These are phyloP conservation scores for Maniola jurtina DNA, from an alignment of 1,140 invertebrate species.

Conservation along the genomic window DNA sequence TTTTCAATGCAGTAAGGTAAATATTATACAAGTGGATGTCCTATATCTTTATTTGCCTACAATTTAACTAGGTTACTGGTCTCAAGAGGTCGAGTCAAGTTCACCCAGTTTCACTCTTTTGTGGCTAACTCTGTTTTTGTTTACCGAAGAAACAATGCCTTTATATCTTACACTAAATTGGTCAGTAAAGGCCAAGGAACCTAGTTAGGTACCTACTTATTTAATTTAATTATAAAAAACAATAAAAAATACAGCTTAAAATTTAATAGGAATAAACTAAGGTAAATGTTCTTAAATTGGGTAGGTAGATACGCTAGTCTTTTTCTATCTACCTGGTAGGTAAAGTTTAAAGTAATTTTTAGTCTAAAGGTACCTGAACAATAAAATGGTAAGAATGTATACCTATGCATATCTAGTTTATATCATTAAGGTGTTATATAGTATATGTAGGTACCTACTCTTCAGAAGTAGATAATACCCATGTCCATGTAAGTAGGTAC, in stretches of 20 bases:
- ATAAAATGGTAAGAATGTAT: not conserved
- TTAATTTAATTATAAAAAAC: too few relatives aligned
- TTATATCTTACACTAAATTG: not conserved
- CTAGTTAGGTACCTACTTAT: too few relatives aligned
- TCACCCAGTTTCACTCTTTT: conserved; percentile 44
- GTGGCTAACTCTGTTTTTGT: conserved; percentile 37
- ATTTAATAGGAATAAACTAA: too few relatives aligned
- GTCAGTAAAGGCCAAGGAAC: too few relatives aligned
- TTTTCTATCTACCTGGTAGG: too few relatives aligned
- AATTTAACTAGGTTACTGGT: conserved; percentile 41
- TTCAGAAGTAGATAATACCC: not conserved
- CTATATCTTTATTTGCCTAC: conserved; percentile 20
- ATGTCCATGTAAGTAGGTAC: not conserved
- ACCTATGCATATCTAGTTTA: not conserved
- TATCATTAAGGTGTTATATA: not conserved
- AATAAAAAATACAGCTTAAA: too few relatives aligned
- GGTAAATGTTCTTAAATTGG: too few relatives aligned
- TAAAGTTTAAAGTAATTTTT: too few relatives aligned
- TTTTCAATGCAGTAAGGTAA: not conserved
- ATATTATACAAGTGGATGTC: conserved; percentile 7
- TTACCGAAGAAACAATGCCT: conserved; percentile 31
- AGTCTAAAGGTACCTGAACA: too few relatives aligned
- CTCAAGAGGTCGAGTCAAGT: conserved; percentile 48
- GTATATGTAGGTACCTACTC: not conserved
- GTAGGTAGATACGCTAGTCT: too few relatives aligned